These are phyloP conservation scores for Trichogramma evanescens DNA, from an alignment of 2,888 invertebrate genomes.

Conservation along the genomic window DNA sequence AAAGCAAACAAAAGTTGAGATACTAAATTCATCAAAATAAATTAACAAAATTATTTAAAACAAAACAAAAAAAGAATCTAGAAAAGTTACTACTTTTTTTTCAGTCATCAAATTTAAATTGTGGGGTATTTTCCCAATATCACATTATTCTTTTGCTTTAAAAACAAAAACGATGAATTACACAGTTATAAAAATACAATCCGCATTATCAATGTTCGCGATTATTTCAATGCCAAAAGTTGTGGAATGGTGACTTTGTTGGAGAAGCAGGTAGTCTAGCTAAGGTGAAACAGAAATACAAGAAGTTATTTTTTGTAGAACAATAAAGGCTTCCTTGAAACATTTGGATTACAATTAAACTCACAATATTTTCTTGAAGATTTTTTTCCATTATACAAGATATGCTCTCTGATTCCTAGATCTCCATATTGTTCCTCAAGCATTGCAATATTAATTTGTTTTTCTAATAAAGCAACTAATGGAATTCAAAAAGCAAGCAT, in stretches of 20 bases:
- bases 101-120: no score
- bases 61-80: no score
- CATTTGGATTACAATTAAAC: not conserved
- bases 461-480: conserved; percentile 15
- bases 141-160: no score
- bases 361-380: conserved; percentile 19
- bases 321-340: not conserved
- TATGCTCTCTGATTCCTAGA: conserved; percentile 17
- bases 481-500: no score
- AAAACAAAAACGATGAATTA: no score
- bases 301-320: not conserved
- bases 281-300: conserved; percentile 13
- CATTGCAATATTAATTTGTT: conserved; percentile 20
- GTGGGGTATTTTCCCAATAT: no score
- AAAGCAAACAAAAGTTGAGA: no score
- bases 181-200: no score
- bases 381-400: conserved; percentile 13
- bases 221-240: conserved; percentile 19
- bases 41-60: no score
- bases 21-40: no score
- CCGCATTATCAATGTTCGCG: not conserved
- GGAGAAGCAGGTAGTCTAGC: conserved; percentile 16
- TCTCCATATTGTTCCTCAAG: conserved; percentile 19
- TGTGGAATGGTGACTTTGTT: conserved; percentile 15
- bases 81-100: no score